Evolutionary conservation across 2,113 vertebrate species (phyloP).

Genomic region (Petaurus breviceps): DNA sequence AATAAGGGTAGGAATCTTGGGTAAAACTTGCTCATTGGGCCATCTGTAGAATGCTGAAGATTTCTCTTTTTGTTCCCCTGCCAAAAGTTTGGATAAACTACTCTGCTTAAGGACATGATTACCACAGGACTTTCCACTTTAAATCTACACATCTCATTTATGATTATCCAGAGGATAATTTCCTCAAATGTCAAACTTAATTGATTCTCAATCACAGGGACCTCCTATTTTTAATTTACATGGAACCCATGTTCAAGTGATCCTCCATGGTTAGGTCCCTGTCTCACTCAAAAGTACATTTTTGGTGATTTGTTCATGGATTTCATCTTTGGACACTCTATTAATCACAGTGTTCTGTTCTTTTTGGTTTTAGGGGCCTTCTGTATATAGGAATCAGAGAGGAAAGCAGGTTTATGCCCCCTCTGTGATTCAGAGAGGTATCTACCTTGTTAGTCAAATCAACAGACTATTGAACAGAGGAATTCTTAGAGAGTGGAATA

Average conservation of each 20-base stretch:
- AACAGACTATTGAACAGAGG: neutral
- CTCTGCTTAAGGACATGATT: neutral
- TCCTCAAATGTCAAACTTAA: neutral
- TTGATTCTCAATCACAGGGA: neutral
- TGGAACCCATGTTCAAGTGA: neutral
- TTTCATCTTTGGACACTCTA: neutral
- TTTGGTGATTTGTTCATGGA: neutral
- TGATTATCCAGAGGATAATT: neutral
- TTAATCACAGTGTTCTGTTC: neutral
- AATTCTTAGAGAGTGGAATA: neutral
- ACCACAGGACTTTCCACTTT: neutral
- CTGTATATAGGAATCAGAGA: neutral
- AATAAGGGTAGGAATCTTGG: neutral
- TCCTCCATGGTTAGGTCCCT: neutral
- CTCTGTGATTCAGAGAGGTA: neutral
- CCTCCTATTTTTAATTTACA: neutral
- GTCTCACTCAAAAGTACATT: neutral
- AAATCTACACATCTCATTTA: neutral
- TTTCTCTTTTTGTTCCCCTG: neutral
- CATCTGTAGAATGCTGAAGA: no score
- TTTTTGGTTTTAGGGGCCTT: neutral
- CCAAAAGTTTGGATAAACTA: neutral
- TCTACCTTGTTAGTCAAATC: neutral
- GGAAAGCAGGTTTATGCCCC: neutral
- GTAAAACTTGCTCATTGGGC: neutral